Conservation (phyloP, 2,888 invertebrate species). For the Cylindroiulus punctatus region DNA sequence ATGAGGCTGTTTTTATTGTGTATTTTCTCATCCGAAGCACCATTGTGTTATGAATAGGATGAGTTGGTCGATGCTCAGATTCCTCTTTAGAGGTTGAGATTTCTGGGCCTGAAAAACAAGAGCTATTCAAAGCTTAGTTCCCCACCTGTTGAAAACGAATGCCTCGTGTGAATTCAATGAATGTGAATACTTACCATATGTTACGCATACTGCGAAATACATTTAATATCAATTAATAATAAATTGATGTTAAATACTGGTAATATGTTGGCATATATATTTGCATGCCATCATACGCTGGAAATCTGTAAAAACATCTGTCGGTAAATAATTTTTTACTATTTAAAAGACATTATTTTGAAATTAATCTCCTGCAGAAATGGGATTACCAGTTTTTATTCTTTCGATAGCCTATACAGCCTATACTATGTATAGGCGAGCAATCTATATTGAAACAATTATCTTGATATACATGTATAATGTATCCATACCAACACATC, state of each 20-base stretch:
- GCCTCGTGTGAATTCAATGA: neutral
- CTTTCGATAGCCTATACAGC: too few relatives aligned
- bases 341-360: too few relatives aligned
- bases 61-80: neutral
- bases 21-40: neutral
- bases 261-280: too few relatives aligned
- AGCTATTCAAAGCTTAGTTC: neutral
- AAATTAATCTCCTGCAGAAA: too few relatives aligned
- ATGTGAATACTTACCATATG: neutral
- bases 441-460: neutral
- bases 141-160: neutral
- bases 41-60: constrained; percentile 5
- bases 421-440: too few relatives aligned
- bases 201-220: too few relatives aligned
- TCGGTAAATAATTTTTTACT: neutral
- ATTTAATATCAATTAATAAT: too few relatives aligned
- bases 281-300: too few relatives aligned
- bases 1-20: constrained; percentile 38
- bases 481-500: neutral
- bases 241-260: too few relatives aligned
- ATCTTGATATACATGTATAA: neutral
- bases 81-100: neutral
- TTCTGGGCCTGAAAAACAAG: neutral
- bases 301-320: too few relatives aligned
- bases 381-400: too few relatives aligned